These are phyloP conservation scores for Quadroppia sp. DNA, from an alignment of 2,888 invertebrate species.

Conservation along the genomic window DNA sequence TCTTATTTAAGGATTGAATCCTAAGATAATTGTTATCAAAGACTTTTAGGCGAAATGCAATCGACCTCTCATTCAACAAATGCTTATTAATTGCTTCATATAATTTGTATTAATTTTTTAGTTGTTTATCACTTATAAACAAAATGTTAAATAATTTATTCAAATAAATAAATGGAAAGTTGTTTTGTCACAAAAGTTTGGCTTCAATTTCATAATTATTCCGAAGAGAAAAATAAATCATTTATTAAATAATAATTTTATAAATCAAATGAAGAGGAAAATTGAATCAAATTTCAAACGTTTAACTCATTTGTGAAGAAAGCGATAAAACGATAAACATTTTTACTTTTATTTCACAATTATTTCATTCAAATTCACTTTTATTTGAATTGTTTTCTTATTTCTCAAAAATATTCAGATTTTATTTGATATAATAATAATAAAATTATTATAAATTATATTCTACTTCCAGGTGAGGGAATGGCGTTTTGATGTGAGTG, in stretches of 20 bases:
- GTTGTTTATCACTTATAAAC: too few relatives aligned
- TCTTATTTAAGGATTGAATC: slow-evolving; percentile 11
- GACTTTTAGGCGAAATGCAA: slow-evolving; percentile 1
- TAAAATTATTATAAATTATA: neutral
- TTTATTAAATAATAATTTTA: too few relatives aligned
- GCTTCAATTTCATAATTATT: too few relatives aligned
- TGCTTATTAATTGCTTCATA: neutral
- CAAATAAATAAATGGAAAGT: too few relatives aligned
- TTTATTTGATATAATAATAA: neutral
- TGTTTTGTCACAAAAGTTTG: neutral
- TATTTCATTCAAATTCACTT: neutral
- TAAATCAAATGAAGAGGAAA: too few relatives aligned
- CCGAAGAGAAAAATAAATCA: too few relatives aligned
- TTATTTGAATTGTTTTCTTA: neutral
- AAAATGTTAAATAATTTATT: too few relatives aligned
- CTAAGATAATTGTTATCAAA: neutral
- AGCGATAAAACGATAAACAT: too few relatives aligned
- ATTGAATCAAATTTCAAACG: too few relatives aligned
- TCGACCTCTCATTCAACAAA: neutral
- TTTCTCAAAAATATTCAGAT: neutral
- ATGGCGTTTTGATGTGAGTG: neutral
- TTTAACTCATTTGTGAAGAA: too few relatives aligned
- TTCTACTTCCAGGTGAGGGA: slow-evolving; percentile 20
- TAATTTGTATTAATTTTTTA: too few relatives aligned
- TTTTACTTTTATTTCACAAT: too few relatives aligned